phyloP scores from a whole-genome alignment of 2,113 vertebrate genomes.

The Panthera uncia region DNA sequence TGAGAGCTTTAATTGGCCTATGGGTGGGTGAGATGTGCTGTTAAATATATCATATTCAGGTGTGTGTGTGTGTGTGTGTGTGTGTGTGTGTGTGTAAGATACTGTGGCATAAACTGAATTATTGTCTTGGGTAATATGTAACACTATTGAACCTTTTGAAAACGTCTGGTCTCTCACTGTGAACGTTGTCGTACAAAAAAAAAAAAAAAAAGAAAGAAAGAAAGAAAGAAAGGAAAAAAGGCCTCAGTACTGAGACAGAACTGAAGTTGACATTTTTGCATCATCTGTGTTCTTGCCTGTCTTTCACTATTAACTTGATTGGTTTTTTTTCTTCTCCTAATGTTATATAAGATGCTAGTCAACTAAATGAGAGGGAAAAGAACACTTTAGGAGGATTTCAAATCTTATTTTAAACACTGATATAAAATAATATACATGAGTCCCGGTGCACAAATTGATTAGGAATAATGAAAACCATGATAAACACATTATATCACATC shows the following conservation, averaged over 20 bases:
- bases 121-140: neutral
- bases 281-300: constrained; percentile 70
- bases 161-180: neutral
- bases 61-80: neutral
- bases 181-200: constrained; percentile 69
- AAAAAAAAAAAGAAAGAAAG: neutral
- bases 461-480: neutral
- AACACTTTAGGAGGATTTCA: constrained; percentile 57
- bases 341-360: constrained; percentile 59
- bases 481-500: neutral
- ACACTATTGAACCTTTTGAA: neutral
- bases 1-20: neutral
- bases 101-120: constrained; percentile 7
- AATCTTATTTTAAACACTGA: constrained; percentile 49
- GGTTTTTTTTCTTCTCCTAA: constrained; percentile 47
- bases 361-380: constrained; percentile 54
- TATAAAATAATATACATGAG: constrained; percentile 17
- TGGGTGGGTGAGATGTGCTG: neutral
- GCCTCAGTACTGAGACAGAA: constrained; percentile 51
- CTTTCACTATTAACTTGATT: constrained; percentile 73
- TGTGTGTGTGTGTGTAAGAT: neutral
- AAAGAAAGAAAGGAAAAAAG: constrained; percentile 32
- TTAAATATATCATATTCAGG: constrained; percentile 23
- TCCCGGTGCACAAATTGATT: neutral
- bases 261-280: constrained; percentile 74